Evolutionary conservation across 2,888 invertebrate genomes (phyloP), one percentile per base, ranked within the genome.

Genomic region (Congeria kusceri): DNA sequence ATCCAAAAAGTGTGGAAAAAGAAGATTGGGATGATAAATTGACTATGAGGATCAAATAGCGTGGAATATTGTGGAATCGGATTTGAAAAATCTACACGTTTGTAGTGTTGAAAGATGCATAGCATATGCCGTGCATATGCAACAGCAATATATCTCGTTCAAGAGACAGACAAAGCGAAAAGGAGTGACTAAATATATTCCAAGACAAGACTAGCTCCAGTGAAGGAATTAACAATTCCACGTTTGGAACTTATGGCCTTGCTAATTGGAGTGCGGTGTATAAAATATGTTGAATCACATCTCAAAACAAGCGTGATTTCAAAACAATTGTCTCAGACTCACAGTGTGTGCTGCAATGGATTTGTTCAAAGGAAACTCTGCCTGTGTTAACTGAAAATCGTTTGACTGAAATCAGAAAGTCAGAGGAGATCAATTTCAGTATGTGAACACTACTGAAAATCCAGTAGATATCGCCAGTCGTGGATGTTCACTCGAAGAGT

Each of bases 1-100:
- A 39, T 72, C 7, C 72, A 72, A 65, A 58, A 32, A 65, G 23
- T 72, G 20, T 72, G 72, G 72, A 46, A 46, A 7, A 65, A 28
- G 9, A 29, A 28, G 64, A 72, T 9, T 72, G 72, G 72, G 72
- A 65, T 65, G 65, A 15, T 7, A 15, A 20, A 18, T 66, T n/a
- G 39, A 57, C 18, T 25, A 56, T 5, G 29, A 27, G 28, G 32
- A 66, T 27, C 11, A n/a, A 29, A 56, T 15, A 23, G 20, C 23
- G 7, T 66, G 66, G 66, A 27, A 9, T 1, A 23, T 1, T 7
- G 53, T 66, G n/a, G 49, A 32, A n/a, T 39, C 29, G n/a, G 39
- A 66, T 15, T n/a, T 66, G 18, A 7, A 25, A 9, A 9, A 20
- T n/a, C n/a, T 66, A 20, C 32, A 49, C 23, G 29, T 13, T 7